phyloP scores from a whole-genome alignment of 1,140 invertebrate species.

The Hypothenemus hampei region DNA sequence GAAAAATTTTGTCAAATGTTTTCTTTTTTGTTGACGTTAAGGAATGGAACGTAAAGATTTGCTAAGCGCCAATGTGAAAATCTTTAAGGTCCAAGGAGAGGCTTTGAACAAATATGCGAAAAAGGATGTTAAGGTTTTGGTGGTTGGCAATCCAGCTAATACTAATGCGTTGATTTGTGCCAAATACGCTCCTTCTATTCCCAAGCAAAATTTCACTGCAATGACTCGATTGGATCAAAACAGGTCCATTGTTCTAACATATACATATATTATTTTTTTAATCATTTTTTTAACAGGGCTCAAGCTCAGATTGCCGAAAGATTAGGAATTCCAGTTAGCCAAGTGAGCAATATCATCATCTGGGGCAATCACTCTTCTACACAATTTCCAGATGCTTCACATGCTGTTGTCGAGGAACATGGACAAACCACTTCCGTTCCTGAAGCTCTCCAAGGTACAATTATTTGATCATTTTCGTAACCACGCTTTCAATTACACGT shows the following conservation, averaged over 20 bases:
- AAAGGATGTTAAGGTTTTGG: conserved; percentile 93
- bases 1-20: too few relatives aligned
- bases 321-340: conserved; percentile 59
- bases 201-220: conserved; percentile 93
- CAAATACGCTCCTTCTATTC: conserved; percentile 96
- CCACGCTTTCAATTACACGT: too few relatives aligned
- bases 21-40: neutral
- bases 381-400: conserved; percentile 93
- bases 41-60: conserved; percentile 98
- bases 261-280: neutral
- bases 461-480: too few relatives aligned
- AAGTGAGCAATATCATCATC: conserved; percentile 88
- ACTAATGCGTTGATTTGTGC: conserved; percentile 97
- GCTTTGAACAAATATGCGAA: conserved; percentile 90
- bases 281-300: conserved; percentile 55
- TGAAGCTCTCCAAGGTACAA: conserved; percentile 60
- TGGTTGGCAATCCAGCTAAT: conserved; percentile 99
- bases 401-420: conserved; percentile 67
- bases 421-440: conserved; percentile 50
- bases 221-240: conserved; percentile 99
- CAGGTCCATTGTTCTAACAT: conserved; percentile 34
- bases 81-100: conserved; percentile 94
- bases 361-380: conserved; percentile 99
- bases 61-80: conserved; percentile 94
- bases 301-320: conserved; percentile 73